phyloP scores from a whole-genome alignment of 2,888 invertebrate genomes.

The Atrina japonica region DNA sequence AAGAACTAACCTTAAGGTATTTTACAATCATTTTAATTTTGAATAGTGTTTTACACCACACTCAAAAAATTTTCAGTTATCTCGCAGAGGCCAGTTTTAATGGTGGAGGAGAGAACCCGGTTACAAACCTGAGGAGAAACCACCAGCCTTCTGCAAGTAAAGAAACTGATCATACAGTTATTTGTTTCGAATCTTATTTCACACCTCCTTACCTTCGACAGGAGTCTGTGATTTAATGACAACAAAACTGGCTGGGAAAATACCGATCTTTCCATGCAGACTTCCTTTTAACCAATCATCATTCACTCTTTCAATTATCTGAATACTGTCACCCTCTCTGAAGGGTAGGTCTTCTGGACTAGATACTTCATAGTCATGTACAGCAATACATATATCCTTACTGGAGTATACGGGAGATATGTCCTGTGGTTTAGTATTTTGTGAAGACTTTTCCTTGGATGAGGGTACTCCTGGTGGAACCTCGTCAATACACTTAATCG shows the following conservation, averaged over 20 bases:
- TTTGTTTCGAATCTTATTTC: too few species aligned
- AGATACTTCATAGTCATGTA: conserved; percentile 71
- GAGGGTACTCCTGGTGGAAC: conserved; percentile 49
- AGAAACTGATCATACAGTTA: too few species aligned
- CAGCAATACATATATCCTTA: conserved; percentile 43
- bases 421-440: not conserved
- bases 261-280: conserved; percentile 59
- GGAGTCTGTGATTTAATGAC: not conserved
- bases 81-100: too few species aligned
- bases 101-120: too few species aligned
- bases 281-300: conserved; percentile 69
- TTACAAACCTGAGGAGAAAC: too few species aligned
- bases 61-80: too few species aligned
- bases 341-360: conserved; percentile 70
- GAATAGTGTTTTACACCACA: too few species aligned
- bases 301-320: conserved; percentile 61
- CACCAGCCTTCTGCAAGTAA: too few species aligned
- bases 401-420: not conserved
- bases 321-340: conserved; percentile 69
- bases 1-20: too few species aligned
- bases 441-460: conserved; percentile 17
- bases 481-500: conserved; percentile 70
- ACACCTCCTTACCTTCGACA: too few species aligned
- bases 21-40: too few species aligned
- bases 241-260: conserved; percentile 70